phyloP scores from a whole-genome alignment of 2,113 vertebrate genomes.

The Struthidea cinerea region DNA sequence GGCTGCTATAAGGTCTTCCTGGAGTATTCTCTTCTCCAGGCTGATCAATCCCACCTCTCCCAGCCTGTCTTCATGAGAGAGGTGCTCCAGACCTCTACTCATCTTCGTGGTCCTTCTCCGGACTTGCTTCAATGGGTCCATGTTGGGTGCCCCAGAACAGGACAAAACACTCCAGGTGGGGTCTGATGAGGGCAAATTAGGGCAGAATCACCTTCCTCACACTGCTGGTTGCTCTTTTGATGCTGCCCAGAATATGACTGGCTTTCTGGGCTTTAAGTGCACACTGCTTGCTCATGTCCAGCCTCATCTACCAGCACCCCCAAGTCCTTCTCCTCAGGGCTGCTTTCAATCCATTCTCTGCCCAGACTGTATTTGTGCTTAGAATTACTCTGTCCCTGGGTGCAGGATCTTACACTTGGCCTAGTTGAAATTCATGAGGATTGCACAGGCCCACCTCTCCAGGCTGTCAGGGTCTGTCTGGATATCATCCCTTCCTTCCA shows the following conservation, averaged over 20 bases:
- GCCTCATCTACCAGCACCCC: not conserved
- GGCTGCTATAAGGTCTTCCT: not conserved
- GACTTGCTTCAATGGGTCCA: not conserved
- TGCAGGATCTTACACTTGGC: not conserved
- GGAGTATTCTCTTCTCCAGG: not conserved
- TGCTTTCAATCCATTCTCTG: not conserved
- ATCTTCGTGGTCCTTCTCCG: accelerated
- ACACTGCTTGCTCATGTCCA: not conserved
- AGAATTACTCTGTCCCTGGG: not conserved
- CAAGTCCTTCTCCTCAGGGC: not conserved
- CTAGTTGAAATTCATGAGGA: not conserved
- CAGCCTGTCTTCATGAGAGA: not conserved
- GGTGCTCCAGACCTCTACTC: not conserved
- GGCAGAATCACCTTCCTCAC: not conserved
- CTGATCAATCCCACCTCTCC: not conserved
- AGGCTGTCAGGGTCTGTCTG: not conserved
- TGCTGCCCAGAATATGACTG: not conserved
- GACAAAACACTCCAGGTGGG: not conserved
- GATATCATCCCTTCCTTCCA: not conserved
- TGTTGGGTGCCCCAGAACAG: accelerated
- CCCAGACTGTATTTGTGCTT: not conserved
- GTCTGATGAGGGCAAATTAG: not conserved
- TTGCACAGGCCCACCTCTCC: not conserved
- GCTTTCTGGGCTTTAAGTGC: not conserved
- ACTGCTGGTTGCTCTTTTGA: not conserved